These are phyloP conservation scores for Diploptera punctata DNA, from an alignment of 2,888 invertebrate species.

Conservation along the genomic window DNA sequence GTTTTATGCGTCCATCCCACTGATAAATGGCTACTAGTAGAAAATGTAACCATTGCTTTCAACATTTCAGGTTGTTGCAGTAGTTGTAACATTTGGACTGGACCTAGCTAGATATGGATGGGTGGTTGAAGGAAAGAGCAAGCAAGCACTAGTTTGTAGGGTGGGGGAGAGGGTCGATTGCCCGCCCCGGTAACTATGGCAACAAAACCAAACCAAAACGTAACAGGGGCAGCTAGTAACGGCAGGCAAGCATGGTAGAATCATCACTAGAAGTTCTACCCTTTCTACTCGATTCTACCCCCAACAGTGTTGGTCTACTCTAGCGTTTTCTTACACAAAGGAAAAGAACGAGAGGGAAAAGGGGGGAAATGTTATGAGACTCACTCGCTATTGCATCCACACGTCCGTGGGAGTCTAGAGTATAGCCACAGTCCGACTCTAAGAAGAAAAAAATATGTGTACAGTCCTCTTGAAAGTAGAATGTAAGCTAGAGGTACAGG, in stretches of 20 bases:
- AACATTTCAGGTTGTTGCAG: neutral
- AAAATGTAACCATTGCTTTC: neutral
- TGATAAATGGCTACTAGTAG: neutral
- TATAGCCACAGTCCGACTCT: neutral
- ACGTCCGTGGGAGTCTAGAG: neutral
- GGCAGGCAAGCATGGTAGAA: slow-evolving; percentile 18
- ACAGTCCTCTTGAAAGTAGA: neutral
- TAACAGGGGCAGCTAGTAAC: slow-evolving; percentile 24
- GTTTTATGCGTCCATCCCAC: neutral
- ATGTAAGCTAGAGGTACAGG: too few relatives aligned
- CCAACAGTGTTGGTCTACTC: slow-evolving; percentile 10
- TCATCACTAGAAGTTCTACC: slow-evolving; percentile 16
- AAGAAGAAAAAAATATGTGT: too few relatives aligned
- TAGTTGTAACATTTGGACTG: slow-evolving; percentile 23
- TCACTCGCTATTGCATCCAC: neutral
- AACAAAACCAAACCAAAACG: slow-evolving; percentile 36
- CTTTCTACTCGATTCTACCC: slow-evolving; percentile 2
- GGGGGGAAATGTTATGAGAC: neutral
- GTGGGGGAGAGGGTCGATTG: slow-evolving; percentile 26
- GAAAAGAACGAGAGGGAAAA: neutral
- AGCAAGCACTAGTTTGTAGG: slow-evolving; percentile 17
- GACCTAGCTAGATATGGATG: slow-evolving; percentile 18
- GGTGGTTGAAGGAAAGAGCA: slow-evolving; percentile 25
- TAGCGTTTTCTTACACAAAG: slow-evolving; percentile 16
- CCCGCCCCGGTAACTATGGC: slow-evolving; percentile 33